A percentile compares a stretch with the other conserved stretches of the same genome.
Evolutionary conservation across 92 coral and sea anemone genomes (phyloP).

Genomic region (Anthopleura xanthogrammica): DNA sequence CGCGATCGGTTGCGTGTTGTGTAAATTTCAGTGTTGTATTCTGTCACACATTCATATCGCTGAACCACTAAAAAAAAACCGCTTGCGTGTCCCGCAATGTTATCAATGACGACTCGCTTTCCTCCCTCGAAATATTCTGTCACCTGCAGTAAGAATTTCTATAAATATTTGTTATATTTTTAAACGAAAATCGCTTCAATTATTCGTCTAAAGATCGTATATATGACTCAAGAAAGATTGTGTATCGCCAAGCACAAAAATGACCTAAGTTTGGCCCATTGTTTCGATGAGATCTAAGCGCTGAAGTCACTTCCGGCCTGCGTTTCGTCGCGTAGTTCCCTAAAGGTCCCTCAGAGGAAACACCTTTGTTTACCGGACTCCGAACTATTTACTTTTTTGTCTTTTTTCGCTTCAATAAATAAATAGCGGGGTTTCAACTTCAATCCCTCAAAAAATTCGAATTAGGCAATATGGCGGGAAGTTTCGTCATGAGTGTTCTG

Average conservation of each 20-base stretch:
- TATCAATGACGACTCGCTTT: slow-evolving; percentile 21
- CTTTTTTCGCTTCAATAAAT: slow-evolving; percentile 1
- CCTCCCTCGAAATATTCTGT: slow-evolving; percentile 20
- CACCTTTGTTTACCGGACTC: not conserved
- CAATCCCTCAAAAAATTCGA: slow-evolving; percentile 1
- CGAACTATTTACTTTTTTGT: not conserved
- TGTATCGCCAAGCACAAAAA: not conserved
- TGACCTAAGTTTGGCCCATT: not conserved
- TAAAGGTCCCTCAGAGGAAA: slow-evolving; percentile 11
- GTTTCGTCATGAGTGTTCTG: slow-evolving; percentile 3
- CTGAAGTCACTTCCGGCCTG: slow-evolving; percentile 2
- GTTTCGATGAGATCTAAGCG: not conserved
- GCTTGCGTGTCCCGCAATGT: slow-evolving; percentile 34
- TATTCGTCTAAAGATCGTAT: not conserved
- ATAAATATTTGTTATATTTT: slow-evolving; percentile 34
- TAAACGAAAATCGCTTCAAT: not conserved
- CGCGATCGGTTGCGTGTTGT: not conserved
- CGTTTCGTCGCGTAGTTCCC: not conserved
- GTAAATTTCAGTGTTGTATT: not conserved
- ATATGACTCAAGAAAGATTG: not conserved
- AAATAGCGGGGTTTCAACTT: not conserved
- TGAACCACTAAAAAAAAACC: not conserved
- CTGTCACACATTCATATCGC: slow-evolving; percentile 23
- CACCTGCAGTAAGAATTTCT: slow-evolving; percentile 37
- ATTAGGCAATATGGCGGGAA: slow-evolving; percentile 8